phyloP scores from a whole-genome alignment of 2,888 invertebrate species.

The Busseola fusca region DNA sequence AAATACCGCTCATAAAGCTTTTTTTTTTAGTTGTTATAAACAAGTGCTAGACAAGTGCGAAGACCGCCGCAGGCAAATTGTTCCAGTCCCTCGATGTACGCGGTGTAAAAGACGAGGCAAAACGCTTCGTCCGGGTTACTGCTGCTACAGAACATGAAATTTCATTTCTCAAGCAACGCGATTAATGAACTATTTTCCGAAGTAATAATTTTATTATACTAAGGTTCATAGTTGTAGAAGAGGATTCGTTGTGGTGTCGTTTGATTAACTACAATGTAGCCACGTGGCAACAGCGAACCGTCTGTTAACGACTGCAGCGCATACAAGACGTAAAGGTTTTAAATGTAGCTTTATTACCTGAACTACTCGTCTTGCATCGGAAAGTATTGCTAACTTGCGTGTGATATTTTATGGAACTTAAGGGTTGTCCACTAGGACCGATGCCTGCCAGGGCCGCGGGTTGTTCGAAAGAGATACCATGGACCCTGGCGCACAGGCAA shows the following conservation, averaged over 20 bases:
- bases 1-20: too few relatives aligned
- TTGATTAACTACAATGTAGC: slow-evolving; percentile 2
- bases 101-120: too few relatives aligned
- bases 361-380: not conserved
- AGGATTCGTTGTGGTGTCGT: not conserved
- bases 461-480: too few relatives aligned
- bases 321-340: not conserved
- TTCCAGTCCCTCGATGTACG: too few relatives aligned
- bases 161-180: not conserved
- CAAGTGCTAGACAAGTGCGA: too few relatives aligned
- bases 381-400: not conserved
- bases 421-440: too few relatives aligned
- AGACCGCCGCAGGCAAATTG: too few relatives aligned
- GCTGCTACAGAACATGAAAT: not conserved
- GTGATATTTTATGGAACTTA: not conserved
- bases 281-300: not conserved
- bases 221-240: not conserved
- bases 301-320: not conserved
- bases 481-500: too few relatives aligned
- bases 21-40: too few relatives aligned
- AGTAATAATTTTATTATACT: not conserved
- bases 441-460: too few relatives aligned
- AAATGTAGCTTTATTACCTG: not conserved
- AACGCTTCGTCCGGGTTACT: too few relatives aligned
- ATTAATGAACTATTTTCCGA: not conserved